Conservation (phyloP, 2,113 vertebrate species). For the Anoplopoma fimbria region DNA sequence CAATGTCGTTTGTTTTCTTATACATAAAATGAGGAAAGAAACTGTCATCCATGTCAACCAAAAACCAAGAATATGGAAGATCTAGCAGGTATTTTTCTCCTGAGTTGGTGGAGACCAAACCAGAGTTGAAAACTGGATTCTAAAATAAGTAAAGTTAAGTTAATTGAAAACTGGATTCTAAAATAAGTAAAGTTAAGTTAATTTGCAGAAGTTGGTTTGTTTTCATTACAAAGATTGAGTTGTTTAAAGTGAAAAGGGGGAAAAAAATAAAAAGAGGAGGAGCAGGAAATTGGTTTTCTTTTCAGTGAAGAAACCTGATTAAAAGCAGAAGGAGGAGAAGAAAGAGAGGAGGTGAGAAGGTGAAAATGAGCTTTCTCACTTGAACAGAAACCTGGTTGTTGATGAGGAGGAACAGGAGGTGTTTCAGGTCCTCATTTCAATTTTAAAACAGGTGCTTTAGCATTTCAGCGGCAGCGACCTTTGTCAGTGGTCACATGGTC, state of each 20-base stretch:
- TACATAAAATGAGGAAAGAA: no score
- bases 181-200: no score
- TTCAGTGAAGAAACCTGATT: constrained; percentile 14
- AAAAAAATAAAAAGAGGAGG: background rate
- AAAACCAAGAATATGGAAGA: background rate
- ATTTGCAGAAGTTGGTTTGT: rapidly evolving
- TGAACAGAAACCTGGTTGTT: constrained; percentile 20
- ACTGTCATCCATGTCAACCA: no score
- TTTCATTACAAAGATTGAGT: background rate
- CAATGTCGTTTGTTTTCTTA: no score
- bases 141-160: no score
- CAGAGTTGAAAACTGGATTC: background rate
- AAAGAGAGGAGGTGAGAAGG: constrained; percentile 37
- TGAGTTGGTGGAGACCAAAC: background rate
- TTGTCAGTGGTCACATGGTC: no score
- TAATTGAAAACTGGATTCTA: background rate
- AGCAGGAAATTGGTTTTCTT: background rate
- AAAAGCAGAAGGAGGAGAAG: constrained; percentile 1
- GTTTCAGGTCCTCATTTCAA: constrained; percentile 19
- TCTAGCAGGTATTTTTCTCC: background rate
- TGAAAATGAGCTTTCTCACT: constrained; percentile 29
- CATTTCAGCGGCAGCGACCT: constrained; percentile 13
- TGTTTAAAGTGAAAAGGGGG: background rate
- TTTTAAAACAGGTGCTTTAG: constrained; percentile 22
- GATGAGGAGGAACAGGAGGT: background rate